Evolutionary conservation across 2,797 vertebrate species (phyloP), one percentile per base, ranked within the genome.

Genomic region (Ctenosaura bakeri): DNA sequence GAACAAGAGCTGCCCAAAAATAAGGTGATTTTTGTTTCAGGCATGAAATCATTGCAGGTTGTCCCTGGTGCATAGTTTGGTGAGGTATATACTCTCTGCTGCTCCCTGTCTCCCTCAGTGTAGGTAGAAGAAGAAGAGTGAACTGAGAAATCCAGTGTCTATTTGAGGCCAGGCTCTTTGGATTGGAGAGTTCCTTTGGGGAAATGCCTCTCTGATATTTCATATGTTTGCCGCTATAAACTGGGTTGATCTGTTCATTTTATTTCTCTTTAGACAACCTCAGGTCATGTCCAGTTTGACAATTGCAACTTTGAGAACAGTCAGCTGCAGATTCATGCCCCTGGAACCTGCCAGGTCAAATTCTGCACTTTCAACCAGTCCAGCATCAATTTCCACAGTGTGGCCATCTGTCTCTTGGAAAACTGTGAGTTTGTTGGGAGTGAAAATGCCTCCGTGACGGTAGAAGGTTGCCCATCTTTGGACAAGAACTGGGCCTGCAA

Each of bases 401-500:
- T 99, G 50, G 97, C 98, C 29, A 96, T 98, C 83, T 98, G 98
- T 85, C 85, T 99, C 52, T 93, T 99, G 95, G 98, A 99, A 97
- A 98, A 98, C 96, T 99, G 98, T 82, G 99, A 99, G 93, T 99
- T 99, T 93, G 97, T 97, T 0, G 98, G 98, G 85, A 99, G 98
- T 0, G 98, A 99, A 94, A 97, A 98, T 0, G 98, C 98, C 29
- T 99, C 98, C 0, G 98, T 99, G 87, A 98, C 98, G 0, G 96
- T 99, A 26, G 98, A 99, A 94, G 98, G 98, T 71, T 97, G 97
- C 42, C 98, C 98, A 0, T 98, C 98, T 46, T 97, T 98, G 3
- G 98, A 99, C 85, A 97, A 96, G 89, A 99, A 98, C 96, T 99
- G 98, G 98, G 98, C 98, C 86, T 98, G 98, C 95, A 98, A 98